Evolutionary conservation across 2,113 vertebrate genomes (phyloP).

Genomic region (Dromiciops gliroides): DNA sequence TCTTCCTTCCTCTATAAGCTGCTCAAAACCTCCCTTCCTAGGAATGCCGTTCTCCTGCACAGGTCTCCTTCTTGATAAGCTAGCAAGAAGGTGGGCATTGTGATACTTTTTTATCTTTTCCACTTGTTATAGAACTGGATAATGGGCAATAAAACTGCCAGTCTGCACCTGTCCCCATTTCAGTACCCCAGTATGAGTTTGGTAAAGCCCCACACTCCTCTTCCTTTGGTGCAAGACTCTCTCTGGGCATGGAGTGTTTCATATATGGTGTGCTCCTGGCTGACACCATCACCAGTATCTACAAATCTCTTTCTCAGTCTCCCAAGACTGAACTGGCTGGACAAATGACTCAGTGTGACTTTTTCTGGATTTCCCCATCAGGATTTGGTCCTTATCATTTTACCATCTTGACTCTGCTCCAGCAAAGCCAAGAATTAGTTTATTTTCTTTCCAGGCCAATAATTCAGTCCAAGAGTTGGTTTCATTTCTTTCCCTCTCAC

Average conservation of each 20-base stretch:
- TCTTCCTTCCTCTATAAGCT: not conserved
- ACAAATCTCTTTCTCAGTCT: not conserved
- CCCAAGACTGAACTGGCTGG: not conserved
- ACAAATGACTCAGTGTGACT: not conserved
- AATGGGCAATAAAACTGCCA: not conserved
- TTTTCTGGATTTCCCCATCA: not conserved
- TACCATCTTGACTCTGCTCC: not conserved
- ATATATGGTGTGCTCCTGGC: not conserved
- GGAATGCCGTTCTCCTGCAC: not conserved
- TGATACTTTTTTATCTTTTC: too few relatives aligned
- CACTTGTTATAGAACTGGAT: too few relatives aligned
- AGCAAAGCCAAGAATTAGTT: not conserved
- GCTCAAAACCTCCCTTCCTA: not conserved
- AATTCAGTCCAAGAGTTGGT: too few relatives aligned
- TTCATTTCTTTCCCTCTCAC: not conserved
- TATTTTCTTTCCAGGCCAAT: not conserved
- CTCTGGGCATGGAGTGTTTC: not conserved
- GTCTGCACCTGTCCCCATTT: not conserved
- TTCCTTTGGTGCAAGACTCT: not conserved
- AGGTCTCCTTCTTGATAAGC: not conserved
- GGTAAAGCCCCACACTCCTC: not conserved
- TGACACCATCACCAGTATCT: not conserved
- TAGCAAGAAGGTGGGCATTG: too few relatives aligned
- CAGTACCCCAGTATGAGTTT: not conserved
- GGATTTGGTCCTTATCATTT: not conserved